Percentiles rank a stretch among this genome's conserved stretches.
Conservation (phyloP, 2,113 vertebrate genomes). For the Epinephelus lanceolatus region DNA sequence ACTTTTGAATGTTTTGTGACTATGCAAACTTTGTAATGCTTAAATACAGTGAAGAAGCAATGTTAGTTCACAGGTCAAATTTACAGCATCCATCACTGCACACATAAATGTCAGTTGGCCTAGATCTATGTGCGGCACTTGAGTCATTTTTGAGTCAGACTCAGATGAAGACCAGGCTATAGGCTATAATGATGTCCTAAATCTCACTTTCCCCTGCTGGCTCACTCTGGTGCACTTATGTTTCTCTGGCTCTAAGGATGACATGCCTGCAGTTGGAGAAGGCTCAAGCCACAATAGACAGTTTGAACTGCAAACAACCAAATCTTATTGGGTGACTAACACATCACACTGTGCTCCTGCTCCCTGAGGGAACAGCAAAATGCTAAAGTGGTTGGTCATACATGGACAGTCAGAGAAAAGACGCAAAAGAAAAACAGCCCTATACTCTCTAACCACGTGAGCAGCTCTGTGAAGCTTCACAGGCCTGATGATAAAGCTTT, state of each 20-base stretch:
- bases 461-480: background rate
- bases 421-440: constrained; percentile 12
- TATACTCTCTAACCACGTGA: background rate
- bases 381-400: constrained; percentile 45
- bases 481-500: no score
- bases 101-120: constrained; percentile 40
- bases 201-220: constrained; percentile 52
- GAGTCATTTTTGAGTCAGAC: constrained; percentile 38
- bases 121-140: constrained; percentile 42
- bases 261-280: constrained; percentile 21
- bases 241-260: constrained; percentile 46
- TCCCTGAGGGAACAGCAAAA: constrained; percentile 32
- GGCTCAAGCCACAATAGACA: constrained; percentile 51
- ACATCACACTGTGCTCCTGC: constrained; percentile 5
- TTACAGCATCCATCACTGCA: constrained; percentile 29
- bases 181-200: constrained; percentile 38
- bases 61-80: constrained; percentile 32
- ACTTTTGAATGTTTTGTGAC: constrained; percentile 16
- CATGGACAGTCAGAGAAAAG: background rate
- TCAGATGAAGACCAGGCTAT: constrained; percentile 15
- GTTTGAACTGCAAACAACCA: constrained; percentile 48
- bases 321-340: constrained; percentile 49
- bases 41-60: constrained; percentile 7
- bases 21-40: background rate
- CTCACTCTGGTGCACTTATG: constrained; percentile 30